Evolutionary conservation across 2,888 invertebrate genomes (phyloP).

Genomic region (Dryomyza anilis): DNA sequence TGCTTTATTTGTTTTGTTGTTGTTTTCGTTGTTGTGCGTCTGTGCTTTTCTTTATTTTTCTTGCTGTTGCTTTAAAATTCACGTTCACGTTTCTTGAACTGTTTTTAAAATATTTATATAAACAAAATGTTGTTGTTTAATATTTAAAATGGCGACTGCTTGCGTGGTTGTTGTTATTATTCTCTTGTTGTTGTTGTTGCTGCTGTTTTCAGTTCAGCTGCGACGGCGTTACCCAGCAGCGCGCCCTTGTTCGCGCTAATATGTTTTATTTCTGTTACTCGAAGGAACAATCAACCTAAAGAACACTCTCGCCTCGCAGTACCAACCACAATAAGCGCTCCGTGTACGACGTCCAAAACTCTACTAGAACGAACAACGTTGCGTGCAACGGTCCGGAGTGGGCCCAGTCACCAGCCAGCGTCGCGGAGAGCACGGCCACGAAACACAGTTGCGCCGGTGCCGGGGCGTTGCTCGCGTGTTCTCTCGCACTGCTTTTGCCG

Average conservation of each 20-base stretch:
- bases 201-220: conserved; percentile 5
- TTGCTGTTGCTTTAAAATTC: neutral
- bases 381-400: no score
- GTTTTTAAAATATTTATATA: neutral
- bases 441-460: conserved; percentile 38
- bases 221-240: conserved; percentile 24
- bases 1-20: conserved; percentile 11
- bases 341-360: conserved; percentile 34
- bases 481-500: conserved; percentile 21
- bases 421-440: conserved; percentile 36
- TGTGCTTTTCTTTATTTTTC: neutral
- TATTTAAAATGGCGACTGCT: neutral
- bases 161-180: neutral
- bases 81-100: neutral
- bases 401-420: no score
- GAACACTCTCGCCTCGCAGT: neutral
- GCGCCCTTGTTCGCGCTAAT: conserved; percentile 6
- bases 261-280: neutral
- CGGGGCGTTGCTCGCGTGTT: conserved; percentile 36
- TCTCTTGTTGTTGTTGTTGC: conserved; percentile 6
- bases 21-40: conserved; percentile 8
- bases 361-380: no score
- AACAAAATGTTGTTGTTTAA: neutral
- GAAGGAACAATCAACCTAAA: neutral
- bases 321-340: conserved; percentile 28